Evolutionary conservation across 1,140 invertebrate species (phyloP).

Genomic region (Pseudoatta argentina): DNA sequence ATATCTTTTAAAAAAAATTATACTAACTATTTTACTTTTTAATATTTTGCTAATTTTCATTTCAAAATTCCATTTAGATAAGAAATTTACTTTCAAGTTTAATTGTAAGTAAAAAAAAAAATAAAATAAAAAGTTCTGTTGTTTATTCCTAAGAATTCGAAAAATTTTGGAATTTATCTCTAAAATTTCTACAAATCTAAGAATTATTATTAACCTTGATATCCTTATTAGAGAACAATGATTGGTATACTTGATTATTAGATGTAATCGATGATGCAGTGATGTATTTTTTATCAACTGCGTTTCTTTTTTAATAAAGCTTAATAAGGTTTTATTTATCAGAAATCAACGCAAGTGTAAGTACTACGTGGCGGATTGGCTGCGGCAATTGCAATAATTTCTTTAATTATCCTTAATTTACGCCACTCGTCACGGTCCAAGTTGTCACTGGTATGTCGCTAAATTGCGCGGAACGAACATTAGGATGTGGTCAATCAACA

Average conservation of each 20-base stretch:
- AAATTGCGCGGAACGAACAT: conserved; percentile 56
- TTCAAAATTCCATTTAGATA: background rate
- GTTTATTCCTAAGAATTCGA: background rate
- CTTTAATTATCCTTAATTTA: conserved; percentile 66
- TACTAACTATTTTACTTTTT: background rate
- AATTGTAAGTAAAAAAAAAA: background rate
- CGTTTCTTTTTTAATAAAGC: background rate
- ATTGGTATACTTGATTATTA: background rate
- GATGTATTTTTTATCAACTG: background rate
- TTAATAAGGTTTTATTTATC: conserved; percentile 58
- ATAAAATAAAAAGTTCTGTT: background rate
- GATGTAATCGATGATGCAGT: background rate
- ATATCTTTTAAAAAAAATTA: background rate
- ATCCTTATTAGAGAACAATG: background rate
- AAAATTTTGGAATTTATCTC: background rate
- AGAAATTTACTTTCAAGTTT: background rate
- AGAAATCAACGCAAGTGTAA: conserved; percentile 1
- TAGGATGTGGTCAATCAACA: conserved; percentile 52
- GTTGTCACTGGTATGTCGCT: conserved; percentile 28
- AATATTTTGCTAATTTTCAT: background rate
- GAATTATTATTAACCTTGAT: background rate
- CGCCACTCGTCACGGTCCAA: conserved; percentile 39
- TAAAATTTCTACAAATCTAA: background rate
- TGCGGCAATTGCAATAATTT: conserved; percentile 57
- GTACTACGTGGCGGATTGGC: conserved; percentile 16